phyloP scores from a whole-genome alignment of 2,797 vertebrate genomes.

The Urophycis tenuis region DNA sequence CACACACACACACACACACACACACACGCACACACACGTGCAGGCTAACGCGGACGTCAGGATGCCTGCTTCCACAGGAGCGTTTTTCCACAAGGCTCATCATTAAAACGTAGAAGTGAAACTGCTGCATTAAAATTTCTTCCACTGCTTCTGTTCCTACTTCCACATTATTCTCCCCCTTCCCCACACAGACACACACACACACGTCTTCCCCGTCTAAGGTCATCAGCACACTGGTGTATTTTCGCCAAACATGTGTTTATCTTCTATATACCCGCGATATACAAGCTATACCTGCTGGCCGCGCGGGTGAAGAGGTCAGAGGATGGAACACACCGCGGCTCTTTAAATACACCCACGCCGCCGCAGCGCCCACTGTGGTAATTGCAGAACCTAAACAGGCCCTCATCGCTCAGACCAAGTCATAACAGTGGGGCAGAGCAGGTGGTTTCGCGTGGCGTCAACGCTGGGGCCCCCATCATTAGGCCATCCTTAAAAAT shows the following conservation, averaged over 20 bases:
- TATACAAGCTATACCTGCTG: too few species aligned
- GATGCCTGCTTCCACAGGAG: not conserved
- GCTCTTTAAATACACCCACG: not conserved
- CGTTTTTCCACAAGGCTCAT: conserved; percentile 5
- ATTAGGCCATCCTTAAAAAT: too few species aligned
- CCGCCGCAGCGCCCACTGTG: not conserved
- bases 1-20: not conserved
- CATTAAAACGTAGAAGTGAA: conserved; percentile 41
- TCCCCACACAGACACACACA: too few species aligned
- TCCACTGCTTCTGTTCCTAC: conserved; percentile 9
- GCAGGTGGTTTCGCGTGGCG: not conserved
- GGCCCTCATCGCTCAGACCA: not conserved
- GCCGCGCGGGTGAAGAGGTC: not conserved
- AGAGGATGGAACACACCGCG: not conserved
- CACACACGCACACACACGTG: not conserved
- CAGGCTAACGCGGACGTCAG: not conserved
- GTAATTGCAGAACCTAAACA: not conserved
- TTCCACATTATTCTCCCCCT: conserved; percentile 19
- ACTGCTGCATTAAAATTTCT: conserved; percentile 32
- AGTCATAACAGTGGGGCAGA: not conserved
- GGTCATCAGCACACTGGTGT: not conserved
- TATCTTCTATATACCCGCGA: not conserved
- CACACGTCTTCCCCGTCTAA: conserved; percentile 28
- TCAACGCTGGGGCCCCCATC: not conserved
- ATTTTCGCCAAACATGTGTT: not conserved